phyloP scores from a whole-genome alignment of 2,888 invertebrate species.

The Alsophila aescularia region DNA sequence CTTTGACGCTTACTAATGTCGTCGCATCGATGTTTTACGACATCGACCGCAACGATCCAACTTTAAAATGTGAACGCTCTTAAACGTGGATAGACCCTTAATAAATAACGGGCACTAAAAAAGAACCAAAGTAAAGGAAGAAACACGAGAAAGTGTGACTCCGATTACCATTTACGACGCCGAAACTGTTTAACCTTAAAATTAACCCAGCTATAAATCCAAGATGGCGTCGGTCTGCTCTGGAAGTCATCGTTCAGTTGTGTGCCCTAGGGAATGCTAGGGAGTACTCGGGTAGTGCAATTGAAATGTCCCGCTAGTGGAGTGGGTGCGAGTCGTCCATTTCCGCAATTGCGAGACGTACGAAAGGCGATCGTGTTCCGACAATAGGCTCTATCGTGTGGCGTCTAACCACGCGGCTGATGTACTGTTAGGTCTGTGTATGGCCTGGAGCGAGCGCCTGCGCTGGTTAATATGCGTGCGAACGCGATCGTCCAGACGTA shows the following conservation, averaged over 20 bases:
- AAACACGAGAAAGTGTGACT: slow-evolving; percentile 50
- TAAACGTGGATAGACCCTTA: slow-evolving; percentile 51
- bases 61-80: slow-evolving; percentile 58
- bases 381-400: slow-evolving; percentile 82
- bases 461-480: slow-evolving; percentile 79
- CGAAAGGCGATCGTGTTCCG: slow-evolving; percentile 81
- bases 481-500: slow-evolving; percentile 68
- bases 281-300: slow-evolving; percentile 62
- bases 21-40: slow-evolving; percentile 70
- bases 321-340: slow-evolving; percentile 78
- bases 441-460: slow-evolving; percentile 62
- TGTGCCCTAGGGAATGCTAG: slow-evolving; percentile 48
- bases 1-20: slow-evolving; percentile 74
- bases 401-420: slow-evolving; percentile 80
- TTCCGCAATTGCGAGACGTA: slow-evolving; percentile 82
- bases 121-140: slow-evolving; percentile 23
- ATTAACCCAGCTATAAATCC: slow-evolving; percentile 30
- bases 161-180: slow-evolving; percentile 52
- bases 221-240: slow-evolving; percentile 13
- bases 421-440: slow-evolving; percentile 77
- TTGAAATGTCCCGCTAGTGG: slow-evolving; percentile 81
- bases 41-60: slow-evolving; percentile 52
- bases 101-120: slow-evolving; percentile 50
- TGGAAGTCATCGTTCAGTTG: slow-evolving; percentile 40
- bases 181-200: slow-evolving; percentile 30